phyloP scores from a whole-genome alignment of 2,888 invertebrate genomes.

The Drosophila greeni region DNA sequence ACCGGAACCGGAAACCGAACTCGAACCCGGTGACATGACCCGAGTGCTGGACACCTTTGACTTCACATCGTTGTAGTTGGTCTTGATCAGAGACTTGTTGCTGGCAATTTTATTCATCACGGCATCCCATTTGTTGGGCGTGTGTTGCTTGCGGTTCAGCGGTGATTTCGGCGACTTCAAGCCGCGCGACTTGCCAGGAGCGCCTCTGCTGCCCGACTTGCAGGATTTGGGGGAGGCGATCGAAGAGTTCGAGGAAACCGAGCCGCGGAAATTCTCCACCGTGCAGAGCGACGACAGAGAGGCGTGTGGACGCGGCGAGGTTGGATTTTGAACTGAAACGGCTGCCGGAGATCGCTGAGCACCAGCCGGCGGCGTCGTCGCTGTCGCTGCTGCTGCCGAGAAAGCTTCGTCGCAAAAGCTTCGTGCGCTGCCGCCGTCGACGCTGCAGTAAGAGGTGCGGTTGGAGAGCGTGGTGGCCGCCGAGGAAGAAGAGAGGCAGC shows the following conservation, averaged over 20 bases:
- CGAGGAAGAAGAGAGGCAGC: constrained; percentile 63
- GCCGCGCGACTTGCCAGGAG: constrained; percentile 20
- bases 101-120: constrained; percentile 90
- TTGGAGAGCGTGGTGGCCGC: constrained; percentile 75
- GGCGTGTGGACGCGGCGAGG: constrained; percentile 76
- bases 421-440: constrained; percentile 72
- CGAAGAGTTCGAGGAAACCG: constrained; percentile 50
- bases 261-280: constrained; percentile 52
- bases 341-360: constrained; percentile 37
- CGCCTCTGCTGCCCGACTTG: constrained; percentile 38
- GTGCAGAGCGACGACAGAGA: constrained; percentile 68
- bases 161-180: constrained; percentile 28
- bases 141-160: constrained; percentile 65
- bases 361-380: constrained; percentile 25
- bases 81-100: constrained; percentile 81
- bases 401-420: constrained; percentile 77
- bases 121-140: constrained; percentile 85
- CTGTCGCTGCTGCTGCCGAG: constrained; percentile 12
- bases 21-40: constrained; percentile 34
- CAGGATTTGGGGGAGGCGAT: constrained; percentile 56
- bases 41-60: constrained; percentile 85
- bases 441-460: constrained; percentile 77
- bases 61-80: constrained; percentile 90
- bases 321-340: constrained; percentile 73
- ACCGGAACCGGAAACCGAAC: constrained; percentile 12